Evolutionary conservation across 2,797 vertebrate genomes (phyloP).

Genomic region (Spinus olivaceus): DNA sequence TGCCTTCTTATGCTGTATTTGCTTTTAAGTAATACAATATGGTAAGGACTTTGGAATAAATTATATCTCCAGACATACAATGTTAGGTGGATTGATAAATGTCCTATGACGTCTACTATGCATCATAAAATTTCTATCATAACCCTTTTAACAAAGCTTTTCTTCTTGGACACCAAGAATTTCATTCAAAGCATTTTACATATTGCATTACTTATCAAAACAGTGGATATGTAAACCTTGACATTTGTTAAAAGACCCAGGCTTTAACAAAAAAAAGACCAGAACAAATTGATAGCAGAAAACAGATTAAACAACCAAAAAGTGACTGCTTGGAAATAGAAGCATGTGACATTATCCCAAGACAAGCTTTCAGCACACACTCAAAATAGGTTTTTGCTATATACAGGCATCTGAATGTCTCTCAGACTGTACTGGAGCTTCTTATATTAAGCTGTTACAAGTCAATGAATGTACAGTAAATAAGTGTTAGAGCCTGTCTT

Average conservation of each 20-base stretch:
- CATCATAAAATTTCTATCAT: constrained; percentile 71
- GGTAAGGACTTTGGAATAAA: constrained; percentile 69
- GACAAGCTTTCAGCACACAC: constrained; percentile 57
- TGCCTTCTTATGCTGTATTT: constrained; percentile 67
- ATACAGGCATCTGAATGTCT: constrained; percentile 32
- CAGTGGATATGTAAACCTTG: constrained; percentile 71
- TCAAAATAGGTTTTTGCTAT: constrained; percentile 19
- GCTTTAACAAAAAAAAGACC: constrained; percentile 71
- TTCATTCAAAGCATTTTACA: constrained; percentile 74
- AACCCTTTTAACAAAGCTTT: constrained; percentile 69
- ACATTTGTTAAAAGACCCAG: constrained; percentile 74
- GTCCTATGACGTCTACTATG: constrained; percentile 69
- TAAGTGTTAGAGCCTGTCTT: background rate
- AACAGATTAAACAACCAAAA: constrained; percentile 68
- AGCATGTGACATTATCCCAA: constrained; percentile 38
- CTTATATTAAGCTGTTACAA: background rate
- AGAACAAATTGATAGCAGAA: constrained; percentile 78
- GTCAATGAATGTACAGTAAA: background rate
- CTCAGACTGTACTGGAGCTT: background rate
- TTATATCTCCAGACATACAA: constrained; percentile 64
- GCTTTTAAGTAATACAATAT: constrained; percentile 76
- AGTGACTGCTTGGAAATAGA: constrained; percentile 58
- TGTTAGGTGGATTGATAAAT: constrained; percentile 60
- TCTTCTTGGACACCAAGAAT: constrained; percentile 65
- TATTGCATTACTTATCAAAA: constrained; percentile 80